phyloP scores from a whole-genome alignment of 2,888 invertebrate genomes.

The Mimas tiliae region DNA sequence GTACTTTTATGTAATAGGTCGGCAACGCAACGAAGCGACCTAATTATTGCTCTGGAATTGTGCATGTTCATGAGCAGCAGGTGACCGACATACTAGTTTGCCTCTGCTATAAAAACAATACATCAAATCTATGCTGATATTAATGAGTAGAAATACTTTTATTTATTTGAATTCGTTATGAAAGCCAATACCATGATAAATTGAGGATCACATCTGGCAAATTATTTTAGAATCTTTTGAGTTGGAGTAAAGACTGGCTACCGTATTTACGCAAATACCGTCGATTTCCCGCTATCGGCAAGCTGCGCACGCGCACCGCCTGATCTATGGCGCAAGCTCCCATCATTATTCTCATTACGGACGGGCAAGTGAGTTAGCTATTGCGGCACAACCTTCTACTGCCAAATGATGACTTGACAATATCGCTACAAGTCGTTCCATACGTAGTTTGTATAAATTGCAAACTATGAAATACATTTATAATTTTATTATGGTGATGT shows the following conservation, averaged over 20 bases:
- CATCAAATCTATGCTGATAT: too few relatives aligned
- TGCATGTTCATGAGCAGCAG: too few relatives aligned
- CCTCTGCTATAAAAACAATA: too few relatives aligned
- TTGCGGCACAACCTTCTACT: slow-evolving; percentile 59
- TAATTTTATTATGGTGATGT: background rate
- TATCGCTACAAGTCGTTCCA: slow-evolving; percentile 50
- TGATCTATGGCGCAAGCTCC: slow-evolving; percentile 72
- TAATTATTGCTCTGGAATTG: too few relatives aligned
- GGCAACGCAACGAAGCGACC: too few relatives aligned
- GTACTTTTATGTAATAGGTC: too few relatives aligned
- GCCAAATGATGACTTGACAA: slow-evolving; percentile 60
- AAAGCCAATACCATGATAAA: background rate
- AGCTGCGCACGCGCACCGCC: slow-evolving; percentile 66
- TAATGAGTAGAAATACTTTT: too few relatives aligned
- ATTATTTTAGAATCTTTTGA: slow-evolving; percentile 35
- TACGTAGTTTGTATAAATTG: slow-evolving; percentile 40
- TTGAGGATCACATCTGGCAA: background rate
- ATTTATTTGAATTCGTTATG: background rate
- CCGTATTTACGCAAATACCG: slow-evolving; percentile 78
- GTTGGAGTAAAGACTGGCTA: slow-evolving; percentile 57
- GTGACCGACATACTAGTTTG: too few relatives aligned
- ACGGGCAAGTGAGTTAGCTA: slow-evolving; percentile 59
- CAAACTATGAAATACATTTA: slow-evolving; percentile 29
- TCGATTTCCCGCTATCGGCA: slow-evolving; percentile 72
- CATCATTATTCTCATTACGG: slow-evolving; percentile 79